A percentile compares a stretch with the other conserved stretches of the same genome.
Conservation (phyloP, 1,140 invertebrate genomes). For the Zaprionus kolodkinae region DNA sequence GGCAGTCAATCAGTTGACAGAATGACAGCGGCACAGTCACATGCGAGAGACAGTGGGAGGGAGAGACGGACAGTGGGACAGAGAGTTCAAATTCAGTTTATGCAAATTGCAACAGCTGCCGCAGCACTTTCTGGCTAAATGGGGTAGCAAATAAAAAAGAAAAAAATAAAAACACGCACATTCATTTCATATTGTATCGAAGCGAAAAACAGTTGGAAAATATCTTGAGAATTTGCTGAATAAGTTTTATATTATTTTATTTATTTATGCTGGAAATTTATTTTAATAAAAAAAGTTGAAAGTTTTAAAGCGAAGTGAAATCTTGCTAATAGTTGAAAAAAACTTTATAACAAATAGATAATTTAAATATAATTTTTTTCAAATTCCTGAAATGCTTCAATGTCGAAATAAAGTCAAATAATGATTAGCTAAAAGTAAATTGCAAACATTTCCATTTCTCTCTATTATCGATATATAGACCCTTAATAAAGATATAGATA, state of each 20-base stretch:
- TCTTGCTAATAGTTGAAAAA: no score
- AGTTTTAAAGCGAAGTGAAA: no score
- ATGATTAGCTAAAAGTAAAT: not conserved
- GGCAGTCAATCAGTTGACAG: conserved; percentile 65
- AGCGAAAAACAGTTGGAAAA: conserved; percentile 50
- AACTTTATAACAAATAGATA: no score
- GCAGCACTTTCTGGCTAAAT: conserved; percentile 22
- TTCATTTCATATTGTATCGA: conserved; percentile 50
- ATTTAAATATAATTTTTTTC: no score
- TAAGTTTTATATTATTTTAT: not conserved
- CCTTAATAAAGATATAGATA: not conserved
- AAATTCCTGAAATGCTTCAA: no score
- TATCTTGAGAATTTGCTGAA: conserved; percentile 3
- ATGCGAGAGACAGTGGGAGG: conserved; percentile 54
- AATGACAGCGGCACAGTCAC: conserved; percentile 55
- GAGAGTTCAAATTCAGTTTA: conserved; percentile 63
- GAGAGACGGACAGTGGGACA: conserved; percentile 42
- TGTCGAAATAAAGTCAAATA: no score
- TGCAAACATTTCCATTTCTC: not conserved
- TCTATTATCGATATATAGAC: not conserved
- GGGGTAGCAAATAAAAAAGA: conserved; percentile 2
- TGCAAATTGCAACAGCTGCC: conserved; percentile 72
- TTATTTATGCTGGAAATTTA: not conserved
- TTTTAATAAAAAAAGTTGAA: no score
- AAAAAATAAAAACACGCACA: conserved; percentile 25